Percentiles rank a stretch among this genome's conserved stretches.
Evolutionary conservation across 2,113 vertebrate genomes (phyloP).

Genomic region (Saccopteryx bilineata): DNA sequence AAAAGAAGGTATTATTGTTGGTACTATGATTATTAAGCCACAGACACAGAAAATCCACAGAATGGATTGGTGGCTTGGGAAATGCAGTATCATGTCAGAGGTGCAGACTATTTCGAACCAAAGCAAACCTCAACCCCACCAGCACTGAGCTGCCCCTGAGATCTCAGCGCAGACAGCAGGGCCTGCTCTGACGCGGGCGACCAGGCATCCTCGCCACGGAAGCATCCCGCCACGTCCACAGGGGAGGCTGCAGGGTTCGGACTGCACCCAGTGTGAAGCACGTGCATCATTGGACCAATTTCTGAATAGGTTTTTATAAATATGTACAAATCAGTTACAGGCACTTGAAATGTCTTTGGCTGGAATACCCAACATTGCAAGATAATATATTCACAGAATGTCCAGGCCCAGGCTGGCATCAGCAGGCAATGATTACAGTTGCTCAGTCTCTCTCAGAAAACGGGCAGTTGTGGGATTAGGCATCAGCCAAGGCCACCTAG

Average conservation of each 20-base stretch:
- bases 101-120: slow-evolving; percentile 83
- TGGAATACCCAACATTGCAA: slow-evolving; percentile 99
- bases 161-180: slow-evolving; percentile 82
- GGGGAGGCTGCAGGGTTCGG: slow-evolving; percentile 71
- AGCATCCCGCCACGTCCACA: slow-evolving; percentile 62
- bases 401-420: slow-evolving; percentile 91
- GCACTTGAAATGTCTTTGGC: slow-evolving; percentile 99
- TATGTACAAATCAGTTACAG: slow-evolving; percentile 99
- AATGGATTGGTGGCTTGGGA: slow-evolving; percentile 85
- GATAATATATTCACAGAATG: slow-evolving; percentile 94
- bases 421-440: slow-evolving; percentile 93
- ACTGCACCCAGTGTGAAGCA: slow-evolving; percentile 84
- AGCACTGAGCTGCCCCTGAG: slow-evolving; percentile 36
- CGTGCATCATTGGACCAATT: slow-evolving; percentile 88
- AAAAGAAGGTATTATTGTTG: slow-evolving; percentile 72
- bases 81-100: slow-evolving; percentile 86
- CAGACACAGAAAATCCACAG: slow-evolving; percentile 80
- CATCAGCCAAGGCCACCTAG: slow-evolving; percentile 97
- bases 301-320: slow-evolving; percentile 92
- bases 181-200: slow-evolving; percentile 70
- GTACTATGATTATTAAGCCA: slow-evolving; percentile 82
- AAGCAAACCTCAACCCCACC: slow-evolving; percentile 50
- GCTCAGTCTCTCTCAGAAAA: slow-evolving; percentile 84
- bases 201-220: accelerated
- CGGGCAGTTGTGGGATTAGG: slow-evolving; percentile 87